Base-by-base conservation (phyloP, 2,888 invertebrate species). In the Melipona beecheii region DNA sequence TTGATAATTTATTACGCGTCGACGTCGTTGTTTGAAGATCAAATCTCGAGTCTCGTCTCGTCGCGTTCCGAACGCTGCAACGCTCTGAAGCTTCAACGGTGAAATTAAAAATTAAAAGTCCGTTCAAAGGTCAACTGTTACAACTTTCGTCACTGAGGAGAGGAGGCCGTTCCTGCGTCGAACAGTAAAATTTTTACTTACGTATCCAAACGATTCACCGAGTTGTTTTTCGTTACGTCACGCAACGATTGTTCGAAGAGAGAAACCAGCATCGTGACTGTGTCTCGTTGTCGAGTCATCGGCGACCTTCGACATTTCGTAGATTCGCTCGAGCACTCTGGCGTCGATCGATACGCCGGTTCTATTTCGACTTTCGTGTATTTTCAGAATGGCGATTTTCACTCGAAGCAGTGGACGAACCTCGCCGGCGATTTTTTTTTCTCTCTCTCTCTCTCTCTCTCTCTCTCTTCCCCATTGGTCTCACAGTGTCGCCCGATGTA, bases 271-370 rank as follows among this genome's bases (percentile, higher is more conserved):
- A n/a, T 69, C 64, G 43, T 69, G 2, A 6, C 36, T 36, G 36
- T 36, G 36, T 36, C 5, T 64, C 76, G 19, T 6, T 4, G 36
- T 9, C 21, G 74, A 70, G 76, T 78, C 73, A 72, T 52, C 75
- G 52, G 60, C 75, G 85, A 85, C 81, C 85, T 85, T 85, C 85
- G 85, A 75, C 81, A 81, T 85, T 81, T 84, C 75, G 64, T 56
- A 31, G 84, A 84, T 70, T 76, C 84, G 43, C 65, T 21, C 62
- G 24, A 54, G 49, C 56, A 27, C 65, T 19, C 64, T 43, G 0
- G 24, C 4, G 56, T 50, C 75, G 85, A 70, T 85, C 85, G 85
- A 85, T 85, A 85, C 56, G 50, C 15, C 68, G 24, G 24, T 24
- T 43, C 75, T 68, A 71, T 81, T 84, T 81, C 72, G 72, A 77